Evolutionary conservation across 92 coral and sea anemone species (phyloP).

Genomic region (Pocillopora meandrina): DNA sequence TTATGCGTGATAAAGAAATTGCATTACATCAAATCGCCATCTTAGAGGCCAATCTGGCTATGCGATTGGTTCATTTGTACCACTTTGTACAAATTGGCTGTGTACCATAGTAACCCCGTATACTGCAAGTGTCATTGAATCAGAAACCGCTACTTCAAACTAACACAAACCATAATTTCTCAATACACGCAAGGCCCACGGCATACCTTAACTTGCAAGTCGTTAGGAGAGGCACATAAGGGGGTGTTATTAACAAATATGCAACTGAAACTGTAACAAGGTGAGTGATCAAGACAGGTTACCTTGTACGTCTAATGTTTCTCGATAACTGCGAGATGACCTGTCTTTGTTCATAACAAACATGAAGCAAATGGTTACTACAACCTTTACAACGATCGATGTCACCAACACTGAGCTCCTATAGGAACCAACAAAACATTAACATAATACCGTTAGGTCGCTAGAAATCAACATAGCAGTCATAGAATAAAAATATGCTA

Average conservation of each 20-base stretch:
- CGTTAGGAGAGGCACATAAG: background rate
- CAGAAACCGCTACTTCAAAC: no score
- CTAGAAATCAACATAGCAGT: no score
- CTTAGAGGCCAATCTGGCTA: no score
- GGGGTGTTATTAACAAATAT: background rate
- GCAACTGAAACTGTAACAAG: no score
- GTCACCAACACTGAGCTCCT: slow-evolving; percentile 91
- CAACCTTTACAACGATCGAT: slow-evolving; percentile 91
- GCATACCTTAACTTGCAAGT: background rate
- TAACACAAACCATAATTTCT: background rate
- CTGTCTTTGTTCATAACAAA: slow-evolving; percentile 70
- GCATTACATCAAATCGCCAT: background rate
- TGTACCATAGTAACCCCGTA: no score
- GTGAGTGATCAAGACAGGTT: background rate
- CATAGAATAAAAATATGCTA: no score
- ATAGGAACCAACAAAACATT: background rate
- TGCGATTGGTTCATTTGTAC: no score
- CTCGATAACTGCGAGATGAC: slow-evolving; percentile 40
- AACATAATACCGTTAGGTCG: background rate
- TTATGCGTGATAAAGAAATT: background rate
- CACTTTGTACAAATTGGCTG: no score
- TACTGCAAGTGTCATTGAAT: no score
- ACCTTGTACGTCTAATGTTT: slow-evolving; percentile 46
- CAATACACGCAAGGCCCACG: background rate
- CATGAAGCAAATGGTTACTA: slow-evolving; percentile 69